A percentile compares a stretch with the other conserved stretches of the same genome.
Conservation (phyloP, 2,113 vertebrate species). For the Plectropomus leopardus region DNA sequence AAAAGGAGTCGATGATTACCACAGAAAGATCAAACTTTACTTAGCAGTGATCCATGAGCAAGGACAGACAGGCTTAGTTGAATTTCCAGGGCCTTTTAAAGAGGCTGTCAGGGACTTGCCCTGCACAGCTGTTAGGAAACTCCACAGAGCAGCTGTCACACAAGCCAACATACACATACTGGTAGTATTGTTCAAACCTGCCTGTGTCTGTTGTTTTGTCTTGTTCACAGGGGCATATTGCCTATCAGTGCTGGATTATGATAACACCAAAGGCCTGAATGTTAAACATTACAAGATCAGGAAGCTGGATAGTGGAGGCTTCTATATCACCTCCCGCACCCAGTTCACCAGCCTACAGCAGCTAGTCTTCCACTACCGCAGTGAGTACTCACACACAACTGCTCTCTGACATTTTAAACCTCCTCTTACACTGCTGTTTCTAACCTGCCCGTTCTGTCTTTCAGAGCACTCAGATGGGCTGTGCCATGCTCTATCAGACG, state of each 20-base stretch:
- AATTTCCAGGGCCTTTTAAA: slow-evolving; percentile 17
- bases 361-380: slow-evolving; percentile 94
- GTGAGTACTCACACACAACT: slow-evolving; percentile 48
- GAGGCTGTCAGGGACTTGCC: slow-evolving; percentile 27
- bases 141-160: slow-evolving; percentile 67
- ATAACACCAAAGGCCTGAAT: slow-evolving; percentile 94
- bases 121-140: slow-evolving; percentile 63
- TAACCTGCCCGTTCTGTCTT: not conserved
- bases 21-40: not conserved
- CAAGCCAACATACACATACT: not conserved
- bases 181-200: slow-evolving; percentile 49
- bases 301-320: slow-evolving; percentile 95
- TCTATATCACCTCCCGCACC: slow-evolving; percentile 97
- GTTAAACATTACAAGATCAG: slow-evolving; percentile 99
- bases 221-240: slow-evolving; percentile 92
- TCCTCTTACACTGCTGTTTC: not conserved
- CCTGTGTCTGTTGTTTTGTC: slow-evolving; percentile 44
- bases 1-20: not conserved
- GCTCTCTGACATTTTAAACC: not conserved
- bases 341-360: slow-evolving; percentile 97
- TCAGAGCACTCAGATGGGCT: slow-evolving; percentile 94
- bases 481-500: slow-evolving; percentile 93
- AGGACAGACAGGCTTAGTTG: slow-evolving; percentile 8
- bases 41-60: not conserved
- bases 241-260: slow-evolving; percentile 94